Percentiles rank a stretch among this genome's conserved stretches.
Evolutionary conservation across 2,888 invertebrate genomes (phyloP).

Genomic region (Petrolisthes manimaculis): DNA sequence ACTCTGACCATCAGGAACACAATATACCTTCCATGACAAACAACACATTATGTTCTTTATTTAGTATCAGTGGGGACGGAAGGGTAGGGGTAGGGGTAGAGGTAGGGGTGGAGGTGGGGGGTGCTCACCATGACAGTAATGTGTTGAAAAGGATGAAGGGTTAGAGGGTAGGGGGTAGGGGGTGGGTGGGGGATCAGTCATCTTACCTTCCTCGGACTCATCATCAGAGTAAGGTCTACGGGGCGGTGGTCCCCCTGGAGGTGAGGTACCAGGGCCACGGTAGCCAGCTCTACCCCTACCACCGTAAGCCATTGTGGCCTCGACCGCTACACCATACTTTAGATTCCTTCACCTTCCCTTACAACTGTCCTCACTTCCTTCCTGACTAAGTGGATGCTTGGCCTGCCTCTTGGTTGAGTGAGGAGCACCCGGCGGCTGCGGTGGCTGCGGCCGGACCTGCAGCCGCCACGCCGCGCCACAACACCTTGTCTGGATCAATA

Average conservation of each 20-base stretch:
- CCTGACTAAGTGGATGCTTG: neutral
- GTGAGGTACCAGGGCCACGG: constrained; percentile 43
- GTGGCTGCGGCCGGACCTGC: constrained; percentile 44
- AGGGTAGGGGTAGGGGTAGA: neutral
- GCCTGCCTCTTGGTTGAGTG: neutral
- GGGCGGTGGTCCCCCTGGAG: constrained; percentile 38
- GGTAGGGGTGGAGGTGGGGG: neutral
- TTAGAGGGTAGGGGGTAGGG: neutral
- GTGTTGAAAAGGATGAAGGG: neutral
- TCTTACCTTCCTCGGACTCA: constrained; percentile 56
- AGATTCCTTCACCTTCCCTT: neutral
- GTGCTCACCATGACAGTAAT: neutral
- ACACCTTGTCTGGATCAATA: constrained; percentile 59
- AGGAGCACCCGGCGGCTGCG: constrained; percentile 22
- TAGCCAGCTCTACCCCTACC: constrained; percentile 49
- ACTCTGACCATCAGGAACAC: no score
- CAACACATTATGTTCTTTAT: no score
- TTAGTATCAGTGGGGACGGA: neutral
- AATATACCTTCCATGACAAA: no score
- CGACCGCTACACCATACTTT: constrained; percentile 6
- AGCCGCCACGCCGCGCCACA: constrained; percentile 38
- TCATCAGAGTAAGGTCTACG: constrained; percentile 49
- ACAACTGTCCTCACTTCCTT: neutral
- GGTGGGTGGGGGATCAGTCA: neutral
- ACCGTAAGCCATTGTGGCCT: constrained; percentile 53